Conservation (phyloP, 2,797 vertebrate genomes). For the Parauchenoglanis punctatus region DNA sequence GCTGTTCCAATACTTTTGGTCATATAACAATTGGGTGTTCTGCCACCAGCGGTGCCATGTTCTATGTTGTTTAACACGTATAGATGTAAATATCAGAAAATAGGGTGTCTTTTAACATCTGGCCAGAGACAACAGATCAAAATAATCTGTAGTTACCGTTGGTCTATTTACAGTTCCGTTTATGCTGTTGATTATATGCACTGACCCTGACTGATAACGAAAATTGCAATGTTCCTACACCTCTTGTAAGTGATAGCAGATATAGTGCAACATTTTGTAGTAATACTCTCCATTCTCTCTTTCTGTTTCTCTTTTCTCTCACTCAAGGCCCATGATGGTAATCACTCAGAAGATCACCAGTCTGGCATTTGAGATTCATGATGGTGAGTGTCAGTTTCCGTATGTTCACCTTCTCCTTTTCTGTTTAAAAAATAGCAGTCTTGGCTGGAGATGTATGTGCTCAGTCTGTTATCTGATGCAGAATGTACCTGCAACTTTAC, state of each 20-base stretch:
- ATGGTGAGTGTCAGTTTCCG: conserved; percentile 78
- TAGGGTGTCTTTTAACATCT: neutral
- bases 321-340: conserved; percentile 91
- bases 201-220: neutral
- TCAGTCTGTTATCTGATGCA: neutral
- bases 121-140: conserved; percentile 1
- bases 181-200: neutral
- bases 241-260: neutral
- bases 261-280: neutral
- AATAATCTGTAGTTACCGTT: neutral
- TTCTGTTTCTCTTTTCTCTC: neutral
- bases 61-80: neutral
- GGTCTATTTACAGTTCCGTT: neutral
- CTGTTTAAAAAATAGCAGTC: neutral
- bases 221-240: neutral
- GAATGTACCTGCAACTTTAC: neutral
- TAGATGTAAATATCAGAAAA: neutral
- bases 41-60: neutral
- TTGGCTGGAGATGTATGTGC: neutral
- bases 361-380: conserved; percentile 90
- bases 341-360: conserved; percentile 97
- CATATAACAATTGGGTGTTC: neutral
- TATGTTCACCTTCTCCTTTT: neutral
- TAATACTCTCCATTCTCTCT: neutral
- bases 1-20: neutral